Evolutionary conservation across 1,140 invertebrate genomes (phyloP).

Genomic region (Physella acuta): DNA sequence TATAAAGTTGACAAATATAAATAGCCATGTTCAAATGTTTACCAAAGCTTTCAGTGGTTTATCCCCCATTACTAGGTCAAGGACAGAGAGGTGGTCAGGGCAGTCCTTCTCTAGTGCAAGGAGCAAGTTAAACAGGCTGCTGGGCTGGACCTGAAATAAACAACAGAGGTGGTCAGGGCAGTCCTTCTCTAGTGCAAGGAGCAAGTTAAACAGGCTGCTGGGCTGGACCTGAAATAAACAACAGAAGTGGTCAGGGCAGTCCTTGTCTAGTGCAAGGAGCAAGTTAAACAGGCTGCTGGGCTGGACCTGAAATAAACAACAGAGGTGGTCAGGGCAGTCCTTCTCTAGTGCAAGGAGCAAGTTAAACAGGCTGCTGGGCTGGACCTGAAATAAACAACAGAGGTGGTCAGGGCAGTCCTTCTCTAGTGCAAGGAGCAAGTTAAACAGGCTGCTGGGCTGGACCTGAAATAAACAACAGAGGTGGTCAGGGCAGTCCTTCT

Average conservation of each 20-base stretch:
- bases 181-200: slow-evolving; percentile 84
- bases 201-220: slow-evolving; percentile 84
- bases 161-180: slow-evolving; percentile 90
- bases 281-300: slow-evolving; percentile 87
- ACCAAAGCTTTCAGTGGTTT: slow-evolving; percentile 93
- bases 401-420: slow-evolving; percentile 90
- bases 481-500: slow-evolving; percentile 89
- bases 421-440: slow-evolving; percentile 84
- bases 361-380: slow-evolving; percentile 86
- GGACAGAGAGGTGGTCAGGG: slow-evolving; percentile 90
- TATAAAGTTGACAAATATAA: too few species aligned
- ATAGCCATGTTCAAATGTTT: too few species aligned
- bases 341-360: slow-evolving; percentile 86
- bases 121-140: slow-evolving; percentile 86
- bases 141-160: slow-evolving; percentile 78
- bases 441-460: slow-evolving; percentile 87
- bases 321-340: slow-evolving; percentile 88
- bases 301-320: slow-evolving; percentile 75
- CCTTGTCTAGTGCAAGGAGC: slow-evolving; percentile 84
- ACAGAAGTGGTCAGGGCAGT: slow-evolving; percentile 89
- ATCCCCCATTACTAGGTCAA: slow-evolving; percentile 91
- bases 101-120: slow-evolving; percentile 86
- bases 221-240: slow-evolving; percentile 78
- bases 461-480: slow-evolving; percentile 84
- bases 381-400: slow-evolving; percentile 74